Base-by-base conservation (phyloP, 2,888 invertebrate genomes). In the Nephrocerus scutellatus region DNA sequence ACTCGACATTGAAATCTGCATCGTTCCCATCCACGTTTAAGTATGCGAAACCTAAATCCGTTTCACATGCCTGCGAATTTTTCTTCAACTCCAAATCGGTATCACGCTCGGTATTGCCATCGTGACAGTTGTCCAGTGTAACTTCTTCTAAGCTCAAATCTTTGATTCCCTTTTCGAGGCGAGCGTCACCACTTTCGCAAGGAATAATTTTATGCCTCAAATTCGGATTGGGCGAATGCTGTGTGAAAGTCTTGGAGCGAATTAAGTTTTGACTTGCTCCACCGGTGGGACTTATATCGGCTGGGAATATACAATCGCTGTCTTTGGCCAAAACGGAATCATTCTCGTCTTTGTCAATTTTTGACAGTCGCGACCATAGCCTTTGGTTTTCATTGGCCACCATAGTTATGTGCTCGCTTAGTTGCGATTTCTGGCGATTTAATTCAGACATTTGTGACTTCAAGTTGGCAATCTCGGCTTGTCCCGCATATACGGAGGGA, bases 381-480 rank as follows among this genome's bases (percentile, higher is more conserved):
- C 82, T 81, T 54, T 81, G 79, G 61, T 88, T 88, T 63, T 88
- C 88, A 52, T 77, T 76, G 4, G 85, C 81, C 8, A 88, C 84
- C 83, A 88, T 84, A 52, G 76, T 77, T 20, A 86, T 75, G 57
- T 84, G 84, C 59, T 84, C 82, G 52, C 79, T 75, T 1, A 88
- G 68, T 56, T 85, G 84, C 1, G 78, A 76, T 56, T 85, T 87
- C 58, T 86, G 84, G 53, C 81, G 80, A 10, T 73, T 76, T 39
- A 87, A 68, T 46, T 83, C 80, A 14, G 79, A 76, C 15, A 86
- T 72, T 62, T 79, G 78, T 47, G 75, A 73, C 43, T 77, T 70
- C n/a, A 81, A 59, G 21, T 59, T 53, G 41, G 70, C 59, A 35
- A 72, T 68, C 54, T 78, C 78, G 33, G 43, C 42, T 4, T n/a